A percentile compares a stretch with the other conserved stretches of the same genome.
phyloP scores from a whole-genome alignment of 1,140 invertebrate species.

The Heliothis subflexa region DNA sequence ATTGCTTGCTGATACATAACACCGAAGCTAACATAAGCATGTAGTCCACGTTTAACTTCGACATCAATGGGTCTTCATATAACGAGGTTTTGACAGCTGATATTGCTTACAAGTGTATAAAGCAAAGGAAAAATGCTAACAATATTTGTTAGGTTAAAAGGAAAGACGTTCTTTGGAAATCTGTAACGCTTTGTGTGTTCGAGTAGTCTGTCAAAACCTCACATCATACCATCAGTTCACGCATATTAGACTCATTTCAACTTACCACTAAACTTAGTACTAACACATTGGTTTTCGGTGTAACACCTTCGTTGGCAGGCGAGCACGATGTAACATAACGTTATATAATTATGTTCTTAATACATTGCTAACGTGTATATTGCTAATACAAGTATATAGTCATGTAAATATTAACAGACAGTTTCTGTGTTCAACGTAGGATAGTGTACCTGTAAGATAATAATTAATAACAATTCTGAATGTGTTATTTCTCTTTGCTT shows the following conservation, averaged over 20 bases:
- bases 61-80: not conserved
- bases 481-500: slow-evolving; percentile 25
- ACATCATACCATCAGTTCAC: slow-evolving; percentile 30
- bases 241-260: slow-evolving; percentile 28
- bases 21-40: slow-evolving; percentile 40
- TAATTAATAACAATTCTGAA: slow-evolving; percentile 24
- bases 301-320: slow-evolving; percentile 36
- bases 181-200: not conserved
- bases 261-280: slow-evolving; percentile 28
- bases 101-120: not conserved
- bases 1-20: slow-evolving; percentile 66
- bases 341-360: slow-evolving; percentile 48
- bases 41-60: slow-evolving; percentile 36
- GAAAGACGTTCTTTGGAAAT: no score
- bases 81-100: slow-evolving; percentile 22
- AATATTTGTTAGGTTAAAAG: not conserved
- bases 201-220: slow-evolving; percentile 16
- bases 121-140: not conserved
- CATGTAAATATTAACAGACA: slow-evolving; percentile 52
- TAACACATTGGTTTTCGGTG: slow-evolving; percentile 30
- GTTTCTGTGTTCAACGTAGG: slow-evolving; percentile 26
- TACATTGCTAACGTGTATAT: slow-evolving; percentile 73
- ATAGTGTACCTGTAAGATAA: slow-evolving; percentile 5
- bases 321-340: slow-evolving; percentile 44
- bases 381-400: slow-evolving; percentile 62